Evolutionary conservation across 2,888 invertebrate species (phyloP).

Genomic region (Poecilus cupreus): DNA sequence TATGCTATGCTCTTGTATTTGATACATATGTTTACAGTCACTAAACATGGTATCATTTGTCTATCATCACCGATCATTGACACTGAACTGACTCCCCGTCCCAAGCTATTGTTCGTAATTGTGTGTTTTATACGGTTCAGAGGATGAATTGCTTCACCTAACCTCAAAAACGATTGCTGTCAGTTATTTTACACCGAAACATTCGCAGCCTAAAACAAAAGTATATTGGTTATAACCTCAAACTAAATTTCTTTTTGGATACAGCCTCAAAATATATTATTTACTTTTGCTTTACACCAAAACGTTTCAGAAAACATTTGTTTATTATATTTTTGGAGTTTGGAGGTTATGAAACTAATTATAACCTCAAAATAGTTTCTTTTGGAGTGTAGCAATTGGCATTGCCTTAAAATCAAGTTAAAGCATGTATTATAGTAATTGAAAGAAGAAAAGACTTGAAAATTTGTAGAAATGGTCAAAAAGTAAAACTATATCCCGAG

Average conservation of each 20-base stretch:
- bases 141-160: slow-evolving; percentile 9
- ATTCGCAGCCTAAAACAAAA: too few species aligned
- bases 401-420: not conserved
- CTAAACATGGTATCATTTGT: slow-evolving; percentile 20
- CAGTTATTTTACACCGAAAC: too few species aligned
- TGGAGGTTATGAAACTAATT: too few species aligned
- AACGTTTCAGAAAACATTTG: too few species aligned
- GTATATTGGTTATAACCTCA: too few species aligned
- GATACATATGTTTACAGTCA: slow-evolving; percentile 42
- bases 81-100: slow-evolving; percentile 54
- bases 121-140: slow-evolving; percentile 24
- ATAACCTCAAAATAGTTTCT: too few species aligned
- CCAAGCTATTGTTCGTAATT: not conserved
- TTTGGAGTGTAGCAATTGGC: not conserved
- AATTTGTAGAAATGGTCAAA: slow-evolving; percentile 29
- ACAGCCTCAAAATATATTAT: too few species aligned
- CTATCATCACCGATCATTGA: slow-evolving; percentile 33
- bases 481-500: not conserved
- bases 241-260: too few species aligned
- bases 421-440: not conserved
- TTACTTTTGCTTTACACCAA: too few species aligned
- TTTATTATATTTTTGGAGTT: too few species aligned
- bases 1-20: slow-evolving; percentile 33
- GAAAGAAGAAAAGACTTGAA: slow-evolving; percentile 11
- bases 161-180: too few species aligned